These are phyloP conservation scores for Drosophila rhopaloa DNA, from an alignment of 1,140 invertebrate genomes.

Conservation along the genomic window DNA sequence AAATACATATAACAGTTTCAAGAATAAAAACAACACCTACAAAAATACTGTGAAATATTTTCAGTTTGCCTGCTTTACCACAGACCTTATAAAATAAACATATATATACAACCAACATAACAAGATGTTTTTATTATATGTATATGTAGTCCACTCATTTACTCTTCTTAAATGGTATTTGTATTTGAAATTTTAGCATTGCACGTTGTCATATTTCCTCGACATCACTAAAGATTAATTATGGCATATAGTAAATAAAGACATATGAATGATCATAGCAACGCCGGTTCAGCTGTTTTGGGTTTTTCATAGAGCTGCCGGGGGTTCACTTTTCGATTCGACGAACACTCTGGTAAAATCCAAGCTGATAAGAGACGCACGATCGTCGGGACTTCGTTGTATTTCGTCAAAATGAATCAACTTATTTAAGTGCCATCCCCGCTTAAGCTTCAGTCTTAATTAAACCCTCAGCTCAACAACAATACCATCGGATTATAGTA, in stretches of 20 bases:
- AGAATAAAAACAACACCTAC: neutral
- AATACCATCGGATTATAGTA: neutral
- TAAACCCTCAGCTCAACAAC: neutral
- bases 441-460: constrained; percentile 9
- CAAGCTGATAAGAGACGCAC: constrained; percentile 36
- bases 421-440: constrained; percentile 27
- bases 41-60: constrained; percentile 1
- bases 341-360: constrained; percentile 28
- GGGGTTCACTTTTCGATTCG: constrained; percentile 47
- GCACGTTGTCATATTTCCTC: neutral
- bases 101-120: neutral
- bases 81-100: neutral
- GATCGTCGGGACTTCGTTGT: neutral
- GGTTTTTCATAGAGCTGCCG: constrained; percentile 10
- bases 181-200: neutral
- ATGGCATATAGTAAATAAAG: neutral
- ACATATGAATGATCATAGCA: constrained; percentile 1
- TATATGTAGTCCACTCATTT: neutral
- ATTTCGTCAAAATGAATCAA: constrained; percentile 1
- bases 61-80: constrained; percentile 4
- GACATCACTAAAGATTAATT: neutral
- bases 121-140: neutral
- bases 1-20: neutral
- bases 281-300: constrained; percentile 9
- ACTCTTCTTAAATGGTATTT: neutral